Percentiles rank a stretch among this genome's conserved stretches.
Evolutionary conservation across 2,797 vertebrate genomes (phyloP).

Genomic region (Nannoperca obscura): DNA sequence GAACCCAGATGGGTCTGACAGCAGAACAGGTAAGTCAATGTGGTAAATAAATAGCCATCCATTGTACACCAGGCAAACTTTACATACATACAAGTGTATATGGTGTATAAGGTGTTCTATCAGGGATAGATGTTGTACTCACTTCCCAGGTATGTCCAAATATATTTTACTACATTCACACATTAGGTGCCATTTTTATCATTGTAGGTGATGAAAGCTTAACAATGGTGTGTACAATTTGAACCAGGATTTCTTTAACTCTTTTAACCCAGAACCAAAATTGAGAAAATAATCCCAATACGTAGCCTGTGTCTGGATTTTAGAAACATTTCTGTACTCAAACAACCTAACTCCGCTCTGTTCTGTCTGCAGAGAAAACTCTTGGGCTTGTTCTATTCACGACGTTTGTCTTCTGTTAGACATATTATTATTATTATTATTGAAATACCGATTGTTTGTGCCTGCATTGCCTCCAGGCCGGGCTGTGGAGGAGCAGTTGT

Average conservation of each 20-base stretch:
- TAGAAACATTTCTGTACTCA: neutral
- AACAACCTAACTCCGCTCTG: neutral
- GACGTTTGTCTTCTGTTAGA: neutral
- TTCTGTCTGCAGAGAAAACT: neutral
- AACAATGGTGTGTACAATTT: neutral
- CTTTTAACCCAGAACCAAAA: neutral
- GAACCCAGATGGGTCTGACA: constrained; percentile 82
- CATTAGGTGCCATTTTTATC: neutral
- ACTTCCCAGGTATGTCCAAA: neutral
- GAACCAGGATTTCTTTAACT: neutral
- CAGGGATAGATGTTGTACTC: too few species aligned
- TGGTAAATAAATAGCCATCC: neutral
- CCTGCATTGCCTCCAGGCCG: constrained; percentile 81
- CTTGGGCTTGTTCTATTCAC: neutral
- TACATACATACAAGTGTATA: neutral
- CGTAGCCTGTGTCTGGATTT: neutral
- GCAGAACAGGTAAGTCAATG: constrained; percentile 75
- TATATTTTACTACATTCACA: neutral
- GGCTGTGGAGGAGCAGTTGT: constrained; percentile 89
- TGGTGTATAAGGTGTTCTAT: neutral
- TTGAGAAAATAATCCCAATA: neutral
- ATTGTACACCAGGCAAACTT: neutral
- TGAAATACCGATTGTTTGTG: neutral
- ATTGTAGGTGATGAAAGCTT: neutral
- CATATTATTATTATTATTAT: neutral